phyloP scores from a whole-genome alignment of 2,113 vertebrate species.

The Zootoca vivipara region DNA sequence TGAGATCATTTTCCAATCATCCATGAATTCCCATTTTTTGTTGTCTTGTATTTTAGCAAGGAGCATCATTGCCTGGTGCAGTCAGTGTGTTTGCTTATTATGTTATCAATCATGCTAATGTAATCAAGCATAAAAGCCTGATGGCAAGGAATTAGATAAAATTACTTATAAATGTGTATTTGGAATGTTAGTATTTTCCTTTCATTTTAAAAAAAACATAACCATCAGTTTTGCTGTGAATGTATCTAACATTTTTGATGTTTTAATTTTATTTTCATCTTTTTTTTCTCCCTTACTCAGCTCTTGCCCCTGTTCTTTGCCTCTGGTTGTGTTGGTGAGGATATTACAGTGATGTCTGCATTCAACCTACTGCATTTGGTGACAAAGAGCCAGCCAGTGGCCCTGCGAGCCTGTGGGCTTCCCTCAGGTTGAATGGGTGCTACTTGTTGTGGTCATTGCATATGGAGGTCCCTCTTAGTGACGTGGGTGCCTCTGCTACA shows the following conservation, averaged over 20 bases:
- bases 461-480: conserved; percentile 72
- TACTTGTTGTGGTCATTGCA: conserved; percentile 82
- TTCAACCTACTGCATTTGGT: conserved; percentile 99
- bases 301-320: conserved; percentile 82
- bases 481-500: conserved; percentile 81
- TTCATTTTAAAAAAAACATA: conserved; percentile 33
- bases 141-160: conserved; percentile 2
- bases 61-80: not conserved
- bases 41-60: not conserved
- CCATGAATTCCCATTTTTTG: conserved; percentile 19
- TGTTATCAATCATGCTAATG: not conserved
- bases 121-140: not conserved
- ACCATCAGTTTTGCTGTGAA: conserved; percentile 63
- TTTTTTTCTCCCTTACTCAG: conserved; percentile 82
- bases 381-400: conserved; percentile 96
- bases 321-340: conserved; percentile 84
- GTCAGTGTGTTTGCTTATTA: not conserved
- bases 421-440: conserved; percentile 96
- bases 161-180: not conserved
- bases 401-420: conserved; percentile 95
- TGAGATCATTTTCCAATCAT: not conserved
- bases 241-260: conserved; percentile 70
- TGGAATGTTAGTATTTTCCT: conserved; percentile 38
- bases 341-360: conserved; percentile 95
- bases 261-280: conserved; percentile 78